phyloP scores from a whole-genome alignment of 2,797 vertebrate species.

The Falco peregrinus region DNA sequence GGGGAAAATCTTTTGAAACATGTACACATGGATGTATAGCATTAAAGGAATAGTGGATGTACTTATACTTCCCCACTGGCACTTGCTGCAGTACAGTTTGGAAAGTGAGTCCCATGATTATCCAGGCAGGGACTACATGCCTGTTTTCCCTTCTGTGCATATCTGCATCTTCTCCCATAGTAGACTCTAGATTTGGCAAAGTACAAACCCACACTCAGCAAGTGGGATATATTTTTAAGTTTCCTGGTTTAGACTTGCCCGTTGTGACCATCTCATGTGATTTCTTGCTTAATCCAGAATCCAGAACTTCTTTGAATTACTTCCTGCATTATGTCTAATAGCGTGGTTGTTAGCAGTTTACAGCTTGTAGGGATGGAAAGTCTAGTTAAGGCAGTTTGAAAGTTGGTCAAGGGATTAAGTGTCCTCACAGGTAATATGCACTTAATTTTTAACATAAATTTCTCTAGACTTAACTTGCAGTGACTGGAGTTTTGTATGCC shows the following conservation, averaged over 20 bases:
- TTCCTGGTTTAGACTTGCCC: background rate
- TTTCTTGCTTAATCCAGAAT: slow-evolving; percentile 7
- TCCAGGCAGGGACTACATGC: background rate
- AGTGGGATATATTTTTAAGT: background rate
- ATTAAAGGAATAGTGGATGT: background rate
- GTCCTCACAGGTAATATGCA: background rate
- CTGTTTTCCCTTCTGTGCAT: background rate
- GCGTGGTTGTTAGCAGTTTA: background rate
- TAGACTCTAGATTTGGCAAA: background rate
- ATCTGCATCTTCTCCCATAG: background rate
- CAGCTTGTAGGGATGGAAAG: background rate
- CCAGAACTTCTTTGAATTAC: background rate
- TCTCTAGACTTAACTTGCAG: background rate
- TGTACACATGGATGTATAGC: background rate
- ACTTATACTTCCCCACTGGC: background rate
- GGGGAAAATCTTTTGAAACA: background rate
- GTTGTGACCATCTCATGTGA: background rate
- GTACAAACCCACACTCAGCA: background rate
- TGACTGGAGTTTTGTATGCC: background rate
- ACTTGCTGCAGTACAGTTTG: background rate
- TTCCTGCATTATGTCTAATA: background rate
- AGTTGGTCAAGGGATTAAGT: background rate
- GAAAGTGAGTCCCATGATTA: background rate
- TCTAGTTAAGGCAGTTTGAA: background rate
- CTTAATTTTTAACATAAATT: background rate